Evolutionary conservation across 2,113 vertebrate genomes (phyloP), one percentile per base, ranked within the genome.

Genomic region (Chascanopsetta lugubris): DNA sequence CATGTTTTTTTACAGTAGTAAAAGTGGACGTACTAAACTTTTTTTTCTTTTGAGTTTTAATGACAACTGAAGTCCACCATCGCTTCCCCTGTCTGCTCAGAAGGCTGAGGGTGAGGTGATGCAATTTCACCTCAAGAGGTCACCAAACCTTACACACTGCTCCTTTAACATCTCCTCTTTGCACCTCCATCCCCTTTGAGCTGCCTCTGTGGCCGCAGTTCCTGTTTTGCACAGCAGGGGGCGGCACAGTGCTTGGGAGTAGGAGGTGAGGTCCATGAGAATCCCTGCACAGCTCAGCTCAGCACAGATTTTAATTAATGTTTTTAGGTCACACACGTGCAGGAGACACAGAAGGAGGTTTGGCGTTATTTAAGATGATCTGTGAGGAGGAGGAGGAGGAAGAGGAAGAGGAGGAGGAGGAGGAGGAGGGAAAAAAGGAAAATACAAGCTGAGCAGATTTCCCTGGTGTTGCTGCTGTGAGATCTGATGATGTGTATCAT

Each of bases 241-340:
- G 88, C 79, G 83, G 72, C 72, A 81, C 26, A 58, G 61, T 21
- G 50, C 40, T 72, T 49, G 15, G 36, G 34, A 47, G 43, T 17
- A 18, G 15, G 22, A 18, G 48, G 21, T 20, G 46, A 55, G 38
- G 75, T 51, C 17, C 43, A 70, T 59, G 26, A 71, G 79, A 90
- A 86, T 83, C 85, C 74, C 74, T 79, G 47, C 67, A 80, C 85
- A 82, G 63, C 57, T 65, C 60, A 64, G 32, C 70, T 75, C n/a
- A n/a, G n/a, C n/a, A n/a, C n/a, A n/a, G n/a, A n/a, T 84, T 84
- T 80, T 85, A 90, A 90, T 91, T 86, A 89, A 85, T 79, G 72
- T 81, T 92, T 92, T 76, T 77, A 90, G 87, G 87, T 91, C 87
- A 90, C 54, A 34, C 54, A 48, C 34, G 63, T 71, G 65, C 43